Evolutionary conservation across 2,888 invertebrate species (phyloP).

Genomic region (Hybos culiciformis): DNA sequence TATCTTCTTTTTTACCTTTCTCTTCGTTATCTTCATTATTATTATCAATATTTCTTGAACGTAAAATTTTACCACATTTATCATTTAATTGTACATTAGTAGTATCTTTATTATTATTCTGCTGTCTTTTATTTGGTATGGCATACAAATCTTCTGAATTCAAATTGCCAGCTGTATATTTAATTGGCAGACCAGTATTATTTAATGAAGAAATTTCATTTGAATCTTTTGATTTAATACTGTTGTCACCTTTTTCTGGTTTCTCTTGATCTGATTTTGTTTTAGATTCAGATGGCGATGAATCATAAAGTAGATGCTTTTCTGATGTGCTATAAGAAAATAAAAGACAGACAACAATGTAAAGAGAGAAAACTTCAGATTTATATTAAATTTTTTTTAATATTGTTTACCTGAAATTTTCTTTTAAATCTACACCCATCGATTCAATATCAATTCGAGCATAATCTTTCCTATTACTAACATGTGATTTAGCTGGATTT

Average conservation of each 20-base stretch:
- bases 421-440: slow-evolving; percentile 52
- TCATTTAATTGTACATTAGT: slow-evolving; percentile 8
- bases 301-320: slow-evolving; percentile 18
- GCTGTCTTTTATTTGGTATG: slow-evolving; percentile 17
- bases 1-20: slow-evolving; percentile 20
- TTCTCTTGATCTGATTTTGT: slow-evolving; percentile 19
- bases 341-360: too few relatives aligned
- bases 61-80: slow-evolving; percentile 12
- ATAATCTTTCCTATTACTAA: slow-evolving; percentile 47
- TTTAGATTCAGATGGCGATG: slow-evolving; percentile 19
- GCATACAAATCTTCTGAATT: slow-evolving; percentile 20
- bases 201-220: slow-evolving; percentile 1
- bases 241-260: slow-evolving; percentile 16
- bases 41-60: neutral
- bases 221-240: slow-evolving; percentile 8
- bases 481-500: slow-evolving; percentile 35
- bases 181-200: slow-evolving; percentile 11
- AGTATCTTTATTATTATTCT: slow-evolving; percentile 3
- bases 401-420: slow-evolving; percentile 20
- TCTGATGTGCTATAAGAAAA: slow-evolving; percentile 17
- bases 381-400: neutral
- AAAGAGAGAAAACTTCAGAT: neutral
- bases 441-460: slow-evolving; percentile 52
- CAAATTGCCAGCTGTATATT: slow-evolving; percentile 20
- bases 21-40: slow-evolving; percentile 23